Evolutionary conservation across 2,888 invertebrate genomes (phyloP).

Genomic region (Apodemia mormo): DNA sequence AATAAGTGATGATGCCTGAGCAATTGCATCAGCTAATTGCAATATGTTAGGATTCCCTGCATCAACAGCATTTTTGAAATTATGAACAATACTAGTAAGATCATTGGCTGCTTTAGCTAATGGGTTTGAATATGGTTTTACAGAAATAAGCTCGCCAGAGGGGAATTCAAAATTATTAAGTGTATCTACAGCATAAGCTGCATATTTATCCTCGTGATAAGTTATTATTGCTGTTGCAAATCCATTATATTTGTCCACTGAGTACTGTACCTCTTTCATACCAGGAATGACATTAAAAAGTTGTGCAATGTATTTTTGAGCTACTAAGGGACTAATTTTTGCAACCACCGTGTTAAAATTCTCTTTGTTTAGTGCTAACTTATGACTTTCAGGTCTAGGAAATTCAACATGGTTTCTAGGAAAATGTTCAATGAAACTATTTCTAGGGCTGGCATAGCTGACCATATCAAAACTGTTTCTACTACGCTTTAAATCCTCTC

Average conservation of each 20-base stretch:
- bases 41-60: slow-evolving; percentile 76
- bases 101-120: slow-evolving; percentile 63
- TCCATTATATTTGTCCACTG: slow-evolving; percentile 71
- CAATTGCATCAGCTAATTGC: slow-evolving; percentile 88
- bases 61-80: slow-evolving; percentile 63
- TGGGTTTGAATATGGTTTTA: slow-evolving; percentile 83
- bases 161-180: slow-evolving; percentile 96
- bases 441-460: slow-evolving; percentile 6
- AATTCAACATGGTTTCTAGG: slow-evolving; percentile 34
- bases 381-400: slow-evolving; percentile 40
- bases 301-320: slow-evolving; percentile 90
- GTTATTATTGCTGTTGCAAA: slow-evolving; percentile 63
- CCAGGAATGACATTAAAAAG: slow-evolving; percentile 93
- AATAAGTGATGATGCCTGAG: slow-evolving; percentile 88
- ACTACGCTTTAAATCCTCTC: slow-evolving; percentile 74
- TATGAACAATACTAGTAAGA: slow-evolving; percentile 61
- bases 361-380: slow-evolving; percentile 47
- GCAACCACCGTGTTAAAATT: slow-evolving; percentile 85
- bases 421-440: slow-evolving; percentile 24
- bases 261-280: slow-evolving; percentile 67
- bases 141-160: slow-evolving; percentile 90
- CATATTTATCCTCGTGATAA: slow-evolving; percentile 62
- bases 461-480: slow-evolving; percentile 52
- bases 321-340: slow-evolving; percentile 85
- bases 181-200: slow-evolving; percentile 88